Base-by-base conservation (phyloP, 2,888 invertebrate species). In the Octonoba sinensis region DNA sequence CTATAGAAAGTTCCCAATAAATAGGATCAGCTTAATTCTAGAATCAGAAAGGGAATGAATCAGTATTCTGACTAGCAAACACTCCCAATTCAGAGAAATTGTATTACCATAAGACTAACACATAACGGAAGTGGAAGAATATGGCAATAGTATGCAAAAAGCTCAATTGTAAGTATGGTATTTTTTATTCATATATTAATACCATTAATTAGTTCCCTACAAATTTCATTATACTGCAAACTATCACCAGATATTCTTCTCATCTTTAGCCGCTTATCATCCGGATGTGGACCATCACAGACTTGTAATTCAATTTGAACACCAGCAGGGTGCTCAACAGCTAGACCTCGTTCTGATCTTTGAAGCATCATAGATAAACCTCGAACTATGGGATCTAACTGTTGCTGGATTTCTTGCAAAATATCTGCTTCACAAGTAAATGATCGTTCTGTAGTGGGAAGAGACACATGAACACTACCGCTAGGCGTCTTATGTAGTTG, bases 231-330 rank as follows among this genome's bases (percentile, higher is more conserved):
- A 87, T 95, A 96, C 87, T 95, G 94, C 86, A 93, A 90, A 88
- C 94, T 94, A 89, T 96, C 96, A 6, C 96, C 96, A 0, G 95
- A 95, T 86, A 96, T 94, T 87, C 95, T 90, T 74, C 95, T 90
- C 92, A 96, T 92, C 86, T 95, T 95, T 86, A 96, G 91, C 11
- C 95, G 95, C 86, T 94, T 95, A 91, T 92, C 86, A 74, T 84
- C 85, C 1, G 85, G 86, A 87, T 89, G 85, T 86, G 93, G 91
- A 84, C 93, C 92, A 86, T 94, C 93, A 86, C 92, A 93, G 13
- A 96, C 92, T 86, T 94, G 92, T 86, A 96, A 89, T 87, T 95
- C 95, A 47, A 96, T 95, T 88, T 95, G 95, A 84, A 96, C 92
- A 0, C 95, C 95, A 0, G 94, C 94, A 0, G 94, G 93, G 87